Evolutionary conservation across 2,888 invertebrate genomes (phyloP).

Genomic region (Sinodicranocentrus sp.): DNA sequence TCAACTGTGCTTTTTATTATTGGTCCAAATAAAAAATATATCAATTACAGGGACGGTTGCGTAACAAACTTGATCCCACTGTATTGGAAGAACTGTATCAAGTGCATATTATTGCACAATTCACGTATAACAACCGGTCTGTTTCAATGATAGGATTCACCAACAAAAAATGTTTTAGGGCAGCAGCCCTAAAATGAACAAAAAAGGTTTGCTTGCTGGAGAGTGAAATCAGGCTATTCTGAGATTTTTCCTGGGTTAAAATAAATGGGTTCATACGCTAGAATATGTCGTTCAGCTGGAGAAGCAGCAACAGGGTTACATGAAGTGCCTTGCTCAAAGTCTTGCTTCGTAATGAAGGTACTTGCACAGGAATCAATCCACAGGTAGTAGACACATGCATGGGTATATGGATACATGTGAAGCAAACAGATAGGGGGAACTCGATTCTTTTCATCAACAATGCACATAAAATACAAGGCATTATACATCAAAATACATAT

Average conservation of each 20-base stretch:
- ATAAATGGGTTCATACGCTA: constrained; percentile 35
- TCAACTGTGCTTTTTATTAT: background rate
- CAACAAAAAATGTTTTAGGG: background rate
- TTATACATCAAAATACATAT: too few species aligned
- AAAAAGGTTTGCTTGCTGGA: constrained; percentile 33
- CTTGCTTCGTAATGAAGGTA: constrained; percentile 76
- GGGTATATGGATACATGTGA: constrained; percentile 40
- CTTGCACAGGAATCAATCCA: constrained; percentile 74
- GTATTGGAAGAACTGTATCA: constrained; percentile 51
- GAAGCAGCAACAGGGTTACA: constrained; percentile 60
- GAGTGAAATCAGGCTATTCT: constrained; percentile 38
- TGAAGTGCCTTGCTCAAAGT: constrained; percentile 76
- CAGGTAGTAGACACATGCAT: constrained; percentile 71
- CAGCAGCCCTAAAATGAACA: constrained; percentile 37
- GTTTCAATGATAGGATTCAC: constrained; percentile 22
- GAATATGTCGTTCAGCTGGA: constrained; percentile 51
- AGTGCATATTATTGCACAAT: constrained; percentile 52
- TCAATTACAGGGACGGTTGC: constrained; percentile 35
- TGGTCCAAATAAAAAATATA: constrained; percentile 60
- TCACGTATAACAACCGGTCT: constrained; percentile 43
- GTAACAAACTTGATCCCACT: constrained; percentile 4
- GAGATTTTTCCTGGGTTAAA: constrained; percentile 8
- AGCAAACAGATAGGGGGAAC: constrained; percentile 54
- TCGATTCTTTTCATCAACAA: constrained; percentile 36
- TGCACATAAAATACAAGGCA: constrained; percentile 24